Percentiles rank a stretch among this genome's conserved stretches.
Evolutionary conservation across 2,888 invertebrate genomes (phyloP).

Genomic region (Zaprionus obscuricornis): DNA sequence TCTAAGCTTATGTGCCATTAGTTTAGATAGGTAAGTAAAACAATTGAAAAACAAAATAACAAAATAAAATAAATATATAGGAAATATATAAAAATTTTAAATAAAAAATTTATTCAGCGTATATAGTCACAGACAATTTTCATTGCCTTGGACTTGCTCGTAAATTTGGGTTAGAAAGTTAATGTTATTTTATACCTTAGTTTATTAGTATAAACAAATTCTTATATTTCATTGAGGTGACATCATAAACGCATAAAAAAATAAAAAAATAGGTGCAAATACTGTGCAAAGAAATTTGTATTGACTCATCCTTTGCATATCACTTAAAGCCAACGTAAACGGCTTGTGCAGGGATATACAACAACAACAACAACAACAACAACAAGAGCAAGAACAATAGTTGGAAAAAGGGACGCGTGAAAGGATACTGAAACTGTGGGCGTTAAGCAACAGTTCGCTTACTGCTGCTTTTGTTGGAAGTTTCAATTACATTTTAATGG

Average conservation of each 20-base stretch:
- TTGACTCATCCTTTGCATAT: constrained; percentile 49
- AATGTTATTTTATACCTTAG: constrained; percentile 31
- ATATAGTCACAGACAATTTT: neutral
- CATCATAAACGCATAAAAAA: constrained; percentile 53
- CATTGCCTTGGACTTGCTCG: constrained; percentile 11
- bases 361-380: constrained; percentile 27
- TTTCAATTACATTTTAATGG: constrained; percentile 80
- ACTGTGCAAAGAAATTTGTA: constrained; percentile 65
- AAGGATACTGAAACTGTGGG: constrained; percentile 36
- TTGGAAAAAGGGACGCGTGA: too few species aligned
- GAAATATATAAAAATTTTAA: too few species aligned
- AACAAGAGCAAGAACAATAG: constrained; percentile 10
- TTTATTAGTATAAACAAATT: constrained; percentile 31
- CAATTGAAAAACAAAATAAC: neutral
- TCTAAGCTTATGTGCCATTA: constrained; percentile 56
- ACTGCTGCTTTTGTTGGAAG: constrained; percentile 69
- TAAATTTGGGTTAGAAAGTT: too few species aligned
- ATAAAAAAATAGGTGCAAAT: too few species aligned
- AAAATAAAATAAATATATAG: neutral
- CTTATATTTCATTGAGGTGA: constrained; percentile 46
- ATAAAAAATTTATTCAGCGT: too few species aligned
- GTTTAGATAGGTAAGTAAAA: constrained; percentile 57
- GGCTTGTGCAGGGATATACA: neutral
- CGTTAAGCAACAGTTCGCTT: constrained; percentile 7
- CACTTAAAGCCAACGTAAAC: constrained; percentile 38